Conservation (phyloP, 1,140 invertebrate genomes). For the Proales similis region DNA sequence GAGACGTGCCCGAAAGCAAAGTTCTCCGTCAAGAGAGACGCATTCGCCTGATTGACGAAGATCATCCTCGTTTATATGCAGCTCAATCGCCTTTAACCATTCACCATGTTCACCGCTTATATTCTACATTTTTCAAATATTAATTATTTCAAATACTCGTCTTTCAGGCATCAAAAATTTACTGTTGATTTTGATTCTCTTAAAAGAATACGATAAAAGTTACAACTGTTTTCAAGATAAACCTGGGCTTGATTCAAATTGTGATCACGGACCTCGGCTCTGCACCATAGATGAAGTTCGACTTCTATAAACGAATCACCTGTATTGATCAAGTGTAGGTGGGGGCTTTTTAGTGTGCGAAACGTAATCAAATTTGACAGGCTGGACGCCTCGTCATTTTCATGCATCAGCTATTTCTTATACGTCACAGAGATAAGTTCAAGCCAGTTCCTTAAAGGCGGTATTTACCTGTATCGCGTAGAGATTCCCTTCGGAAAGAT, state of each 20-base stretch:
- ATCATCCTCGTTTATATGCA: not conserved
- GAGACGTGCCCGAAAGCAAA: too few relatives aligned
- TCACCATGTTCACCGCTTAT: not conserved
- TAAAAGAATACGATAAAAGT: conserved; percentile 2
- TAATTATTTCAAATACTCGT: not conserved
- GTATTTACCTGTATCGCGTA: conserved; percentile 12
- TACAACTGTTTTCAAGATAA: conserved; percentile 18
- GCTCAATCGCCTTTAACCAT: not conserved
- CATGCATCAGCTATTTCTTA: not conserved
- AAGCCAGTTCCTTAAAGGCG: not conserved
- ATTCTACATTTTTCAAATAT: not conserved
- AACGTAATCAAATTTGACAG: conserved; percentile 17
- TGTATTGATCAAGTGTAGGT: not conserved
- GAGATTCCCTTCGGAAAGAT: not conserved
- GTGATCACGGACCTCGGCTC: not conserved
- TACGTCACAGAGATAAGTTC: not conserved
- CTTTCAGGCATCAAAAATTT: not conserved
- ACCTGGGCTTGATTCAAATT: conserved; percentile 9
- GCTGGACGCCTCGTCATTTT: not conserved
- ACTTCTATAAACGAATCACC: not conserved
- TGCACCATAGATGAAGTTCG: not conserved
- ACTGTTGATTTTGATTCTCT: not conserved
- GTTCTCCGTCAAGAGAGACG: not conserved
- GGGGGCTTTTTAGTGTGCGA: conserved; percentile 2
- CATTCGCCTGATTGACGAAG: not conserved